Base-by-base conservation (phyloP, 2,797 vertebrate genomes). In the Microhierax caerulescens region DNA sequence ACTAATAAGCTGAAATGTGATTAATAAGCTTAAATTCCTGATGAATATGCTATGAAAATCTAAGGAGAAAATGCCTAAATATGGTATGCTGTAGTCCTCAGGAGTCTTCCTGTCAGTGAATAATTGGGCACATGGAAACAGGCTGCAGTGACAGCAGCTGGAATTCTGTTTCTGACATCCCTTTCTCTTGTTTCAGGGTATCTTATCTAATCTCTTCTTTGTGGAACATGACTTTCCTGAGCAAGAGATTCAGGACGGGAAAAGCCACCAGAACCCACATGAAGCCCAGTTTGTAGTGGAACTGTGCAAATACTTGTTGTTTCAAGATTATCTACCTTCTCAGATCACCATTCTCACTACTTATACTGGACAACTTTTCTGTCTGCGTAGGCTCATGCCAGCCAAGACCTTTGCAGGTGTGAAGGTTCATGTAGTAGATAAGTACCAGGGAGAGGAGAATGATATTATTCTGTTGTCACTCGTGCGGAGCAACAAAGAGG, bases 361-460 rank as follows among this genome's bases (percentile, higher is more conserved):
- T 65, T 99, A 99, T 11, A 99, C 98, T 0, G 99, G 99, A 41
- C 99, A 99, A 97, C 98, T 99, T 50, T 98, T 98, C 96, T 99
- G 99, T 93, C 98, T 99, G 93, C 98, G 98, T 37, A 98, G 96
- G 12, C 97, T 98, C 18, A 99, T 99, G 99, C 99, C 99, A 41
- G 97, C 97, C 23, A 98, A 82, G 10, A 77, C 94, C 28, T 99
- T 99, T 72, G 60, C 96, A 53, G 99, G 99, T 9, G 99, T 99
- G 95, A 99, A 98, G 97, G 99, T 99, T 76, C 99, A 99, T 2
- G 99, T 99, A 9, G 99, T 99, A 22, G 99, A 99, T 98, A 99
- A 99, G 92, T 99, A 99, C 97, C 99, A 99, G 94, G 99, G 99
- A 14, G 99, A 99, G 87, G 99, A 99, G 96, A 99, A 99, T n/a